These are phyloP conservation scores for Micrasema minimum DNA, from an alignment of 1,140 invertebrate species.

Conservation along the genomic window DNA sequence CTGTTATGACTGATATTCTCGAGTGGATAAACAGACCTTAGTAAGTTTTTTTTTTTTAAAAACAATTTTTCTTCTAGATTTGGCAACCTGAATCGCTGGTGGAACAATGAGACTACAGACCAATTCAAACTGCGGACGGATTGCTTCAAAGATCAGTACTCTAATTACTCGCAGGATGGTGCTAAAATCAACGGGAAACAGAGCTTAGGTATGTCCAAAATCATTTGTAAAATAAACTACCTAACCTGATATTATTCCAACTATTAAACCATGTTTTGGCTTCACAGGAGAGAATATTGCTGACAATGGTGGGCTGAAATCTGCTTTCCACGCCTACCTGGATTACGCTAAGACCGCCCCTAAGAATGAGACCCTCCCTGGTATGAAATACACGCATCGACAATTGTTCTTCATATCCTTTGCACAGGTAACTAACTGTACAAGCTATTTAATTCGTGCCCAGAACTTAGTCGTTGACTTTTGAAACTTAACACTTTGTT, in stretches of 20 bases:
- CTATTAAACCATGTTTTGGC: too few species aligned
- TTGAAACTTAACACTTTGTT: too few species aligned
- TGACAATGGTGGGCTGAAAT: constrained; percentile 93
- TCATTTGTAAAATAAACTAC: background rate
- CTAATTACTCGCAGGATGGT: constrained; percentile 74
- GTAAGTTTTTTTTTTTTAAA: too few species aligned
- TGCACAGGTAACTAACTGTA: constrained; percentile 85
- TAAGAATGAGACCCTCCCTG: constrained; percentile 74
- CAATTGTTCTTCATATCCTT: constrained; percentile 94
- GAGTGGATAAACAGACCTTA: too few species aligned
- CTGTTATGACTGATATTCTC: too few species aligned
- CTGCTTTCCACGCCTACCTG: constrained; percentile 89
- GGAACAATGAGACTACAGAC: constrained; percentile 93
- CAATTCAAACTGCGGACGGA: constrained; percentile 89
- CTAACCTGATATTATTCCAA: too few species aligned
- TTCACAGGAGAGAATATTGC: constrained; percentile 88
- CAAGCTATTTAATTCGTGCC: too few species aligned
- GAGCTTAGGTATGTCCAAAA: constrained; percentile 70
- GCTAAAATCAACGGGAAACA: constrained; percentile 81
- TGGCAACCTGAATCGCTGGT: constrained; percentile 97
- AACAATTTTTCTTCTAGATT: constrained; percentile 63
- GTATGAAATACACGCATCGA: constrained; percentile 83
- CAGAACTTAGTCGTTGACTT: too few species aligned
- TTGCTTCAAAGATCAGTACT: constrained; percentile 94
- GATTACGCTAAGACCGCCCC: constrained; percentile 66